phyloP scores from a whole-genome alignment of 1,140 invertebrate genomes.

The Anastatus disparis region DNA sequence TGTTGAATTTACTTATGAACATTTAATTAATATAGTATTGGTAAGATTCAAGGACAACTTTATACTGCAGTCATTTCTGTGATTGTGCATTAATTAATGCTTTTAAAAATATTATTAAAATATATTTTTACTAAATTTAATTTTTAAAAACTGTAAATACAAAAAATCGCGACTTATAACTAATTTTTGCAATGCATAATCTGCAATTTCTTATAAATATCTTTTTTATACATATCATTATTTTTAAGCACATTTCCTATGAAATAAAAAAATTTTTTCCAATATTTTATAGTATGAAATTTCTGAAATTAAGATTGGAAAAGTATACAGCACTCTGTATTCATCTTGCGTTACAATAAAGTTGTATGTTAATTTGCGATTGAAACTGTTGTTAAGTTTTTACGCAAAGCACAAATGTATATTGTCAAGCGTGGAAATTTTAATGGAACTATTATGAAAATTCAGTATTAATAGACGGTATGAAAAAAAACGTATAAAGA shows the following conservation, averaged over 20 bases:
- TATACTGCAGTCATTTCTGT: too few relatives aligned
- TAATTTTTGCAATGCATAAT: too few relatives aligned
- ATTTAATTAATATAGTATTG: neutral
- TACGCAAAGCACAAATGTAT: constrained; percentile 18
- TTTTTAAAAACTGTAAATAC: too few relatives aligned
- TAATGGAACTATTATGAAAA: constrained; percentile 20
- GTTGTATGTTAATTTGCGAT: constrained; percentile 19
- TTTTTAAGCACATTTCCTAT: neutral
- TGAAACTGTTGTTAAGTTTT: constrained; percentile 27
- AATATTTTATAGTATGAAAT: too few relatives aligned
- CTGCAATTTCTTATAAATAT: neutral
- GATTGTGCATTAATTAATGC: neutral
- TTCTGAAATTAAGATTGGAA: neutral
- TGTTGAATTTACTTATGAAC: neutral
- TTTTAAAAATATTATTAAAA: neutral
- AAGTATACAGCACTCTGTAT: constrained; percentile 18
- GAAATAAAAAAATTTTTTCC: neutral
- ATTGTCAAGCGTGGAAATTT: constrained; percentile 25
- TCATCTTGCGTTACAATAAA: neutral
- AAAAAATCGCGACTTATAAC: too few relatives aligned
- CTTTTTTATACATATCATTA: neutral
- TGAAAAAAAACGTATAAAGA: constrained; percentile 2
- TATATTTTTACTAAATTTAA: neutral
- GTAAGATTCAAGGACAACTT: too few relatives aligned
- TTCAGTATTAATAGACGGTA: constrained; percentile 35